Evolutionary conservation across 1,140 invertebrate species (phyloP).

Genomic region (Aphaenogaster ashmeadi): DNA sequence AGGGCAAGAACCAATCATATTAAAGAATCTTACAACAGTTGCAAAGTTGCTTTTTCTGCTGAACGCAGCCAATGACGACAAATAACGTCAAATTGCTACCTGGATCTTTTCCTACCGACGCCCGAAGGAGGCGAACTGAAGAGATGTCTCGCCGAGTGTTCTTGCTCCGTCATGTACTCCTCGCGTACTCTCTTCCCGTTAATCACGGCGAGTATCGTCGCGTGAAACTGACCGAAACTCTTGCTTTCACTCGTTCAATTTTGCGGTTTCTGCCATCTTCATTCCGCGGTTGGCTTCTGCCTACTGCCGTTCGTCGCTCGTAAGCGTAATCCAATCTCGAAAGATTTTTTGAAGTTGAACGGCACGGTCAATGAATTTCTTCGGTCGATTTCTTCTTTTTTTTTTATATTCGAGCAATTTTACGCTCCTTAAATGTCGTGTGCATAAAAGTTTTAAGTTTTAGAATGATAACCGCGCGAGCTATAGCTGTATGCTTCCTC

Average conservation of each 20-base stretch:
- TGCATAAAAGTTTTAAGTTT: not conserved
- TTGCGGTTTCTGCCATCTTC: not conserved
- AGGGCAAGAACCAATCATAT: no score
- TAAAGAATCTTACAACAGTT: no score
- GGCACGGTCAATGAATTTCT: not conserved
- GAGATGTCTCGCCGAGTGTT: not conserved
- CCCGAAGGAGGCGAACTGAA: not conserved
- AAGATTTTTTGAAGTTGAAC: not conserved
- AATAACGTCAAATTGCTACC: no score
- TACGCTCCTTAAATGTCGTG: not conserved
- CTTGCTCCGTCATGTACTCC: not conserved
- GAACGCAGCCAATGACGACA: not conserved
- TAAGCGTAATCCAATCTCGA: not conserved
- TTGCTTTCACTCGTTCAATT: slow-evolving; percentile 33
- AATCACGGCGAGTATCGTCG: not conserved
- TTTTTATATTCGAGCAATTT: not conserved
- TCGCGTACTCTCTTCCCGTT: not conserved
- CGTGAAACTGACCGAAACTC: not conserved
- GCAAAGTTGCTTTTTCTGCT: no score
- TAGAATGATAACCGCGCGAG: not conserved
- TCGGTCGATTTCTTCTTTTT: not conserved
- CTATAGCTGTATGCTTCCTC: not conserved
- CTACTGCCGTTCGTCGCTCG: not conserved
- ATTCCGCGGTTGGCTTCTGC: not conserved
- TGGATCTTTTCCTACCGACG: not conserved